Evolutionary conservation across 2,113 vertebrate species (phyloP).

Genomic region (Narcine bancroftii): DNA sequence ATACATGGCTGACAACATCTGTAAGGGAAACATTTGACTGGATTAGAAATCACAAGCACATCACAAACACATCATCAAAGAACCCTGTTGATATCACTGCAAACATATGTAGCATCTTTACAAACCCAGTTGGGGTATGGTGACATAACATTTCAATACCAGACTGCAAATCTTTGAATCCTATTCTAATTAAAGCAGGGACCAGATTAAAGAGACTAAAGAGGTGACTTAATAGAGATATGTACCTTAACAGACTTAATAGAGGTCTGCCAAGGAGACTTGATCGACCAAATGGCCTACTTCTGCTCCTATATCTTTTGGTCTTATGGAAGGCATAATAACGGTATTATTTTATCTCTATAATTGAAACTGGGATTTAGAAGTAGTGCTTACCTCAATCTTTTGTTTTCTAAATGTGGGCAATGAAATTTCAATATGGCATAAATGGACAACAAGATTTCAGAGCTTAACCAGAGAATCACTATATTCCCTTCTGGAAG

Average conservation of each 20-base stretch:
- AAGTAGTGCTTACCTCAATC: too few species aligned
- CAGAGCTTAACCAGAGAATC: background rate
- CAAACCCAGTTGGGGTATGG: background rate
- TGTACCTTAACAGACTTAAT: too few species aligned
- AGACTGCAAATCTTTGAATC: background rate
- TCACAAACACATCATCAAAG: background rate
- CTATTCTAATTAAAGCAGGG: too few species aligned
- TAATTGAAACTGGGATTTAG: too few species aligned
- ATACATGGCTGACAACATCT: constrained; percentile 72
- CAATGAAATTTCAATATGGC: background rate
- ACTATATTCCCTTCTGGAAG: background rate
- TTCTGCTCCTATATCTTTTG: too few species aligned
- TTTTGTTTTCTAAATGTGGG: too few species aligned
- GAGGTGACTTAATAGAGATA: too few species aligned
- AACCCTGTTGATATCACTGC: background rate
- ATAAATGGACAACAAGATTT: background rate
- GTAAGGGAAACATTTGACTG: background rate
- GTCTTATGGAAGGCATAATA: background rate
- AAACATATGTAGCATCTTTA: background rate
- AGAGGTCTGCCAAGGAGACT: too few species aligned
- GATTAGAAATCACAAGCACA: constrained; percentile 38
- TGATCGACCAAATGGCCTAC: too few species aligned
- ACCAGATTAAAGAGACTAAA: too few species aligned
- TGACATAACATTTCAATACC: background rate
- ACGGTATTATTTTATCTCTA: background rate